Evolutionary conservation across 2,797 vertebrate species (phyloP).

Genomic region (Salmo trutta): DNA sequence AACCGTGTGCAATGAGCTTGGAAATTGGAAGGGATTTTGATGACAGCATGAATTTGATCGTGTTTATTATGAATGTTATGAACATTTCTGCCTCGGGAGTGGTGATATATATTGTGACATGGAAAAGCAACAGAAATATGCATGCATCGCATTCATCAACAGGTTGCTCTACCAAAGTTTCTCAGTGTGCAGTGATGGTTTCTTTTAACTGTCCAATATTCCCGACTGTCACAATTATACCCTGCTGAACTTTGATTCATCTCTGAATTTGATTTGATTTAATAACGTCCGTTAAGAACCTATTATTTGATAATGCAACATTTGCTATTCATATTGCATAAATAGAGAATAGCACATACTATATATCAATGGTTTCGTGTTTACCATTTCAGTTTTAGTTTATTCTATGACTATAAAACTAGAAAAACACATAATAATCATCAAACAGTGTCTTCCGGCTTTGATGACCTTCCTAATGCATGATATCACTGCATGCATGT

Average conservation of each 20-base stretch:
- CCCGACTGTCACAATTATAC: neutral
- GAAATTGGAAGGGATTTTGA: neutral
- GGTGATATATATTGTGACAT: neutral
- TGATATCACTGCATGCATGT: neutral
- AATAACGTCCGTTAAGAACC: neutral
- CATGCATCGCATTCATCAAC: neutral
- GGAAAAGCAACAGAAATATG: neutral
- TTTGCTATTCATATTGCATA: neutral
- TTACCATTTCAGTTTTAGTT: neutral
- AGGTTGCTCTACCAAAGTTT: neutral
- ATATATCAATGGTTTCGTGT: neutral
- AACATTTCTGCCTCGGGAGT: neutral
- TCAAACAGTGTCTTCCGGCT: neutral
- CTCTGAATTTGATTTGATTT: neutral
- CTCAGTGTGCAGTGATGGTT: neutral
- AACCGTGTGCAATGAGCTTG: neutral
- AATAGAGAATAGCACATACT: neutral
- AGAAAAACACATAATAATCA: neutral
- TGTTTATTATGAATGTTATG: too few species aligned
- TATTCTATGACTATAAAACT: neutral
- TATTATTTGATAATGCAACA: neutral
- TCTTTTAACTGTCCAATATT: neutral
- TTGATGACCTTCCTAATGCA: neutral
- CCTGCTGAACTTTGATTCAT: neutral
- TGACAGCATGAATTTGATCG: too few species aligned